A percentile compares a stretch with the other conserved stretches of the same genome.
Conservation (phyloP, 2,113 vertebrate genomes). For the Lophotis ruficrista region DNA sequence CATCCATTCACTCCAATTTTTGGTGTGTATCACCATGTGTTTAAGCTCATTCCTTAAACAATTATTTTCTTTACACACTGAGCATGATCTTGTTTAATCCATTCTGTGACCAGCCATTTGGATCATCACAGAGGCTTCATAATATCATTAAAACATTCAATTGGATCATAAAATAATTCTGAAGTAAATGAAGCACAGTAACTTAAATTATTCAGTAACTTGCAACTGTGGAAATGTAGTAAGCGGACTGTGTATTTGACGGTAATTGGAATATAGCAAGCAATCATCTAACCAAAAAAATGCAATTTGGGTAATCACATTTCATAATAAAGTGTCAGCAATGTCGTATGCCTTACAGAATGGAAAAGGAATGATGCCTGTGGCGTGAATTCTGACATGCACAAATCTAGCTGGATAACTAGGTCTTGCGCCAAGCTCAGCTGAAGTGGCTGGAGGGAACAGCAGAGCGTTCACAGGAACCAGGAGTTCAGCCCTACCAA, state of each 20-base stretch:
- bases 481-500: background rate
- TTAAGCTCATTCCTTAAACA: background rate
- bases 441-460: background rate
- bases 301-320: background rate
- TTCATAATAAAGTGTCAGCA: background rate
- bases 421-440: background rate
- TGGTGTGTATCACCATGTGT: background rate
- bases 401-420: background rate
- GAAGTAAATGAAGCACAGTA: slow-evolving; percentile 59
- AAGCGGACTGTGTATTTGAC: background rate
- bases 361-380: background rate
- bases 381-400: background rate
- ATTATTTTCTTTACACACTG: slow-evolving; percentile 32
- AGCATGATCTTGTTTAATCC: slow-evolving; percentile 9
- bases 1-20: background rate
- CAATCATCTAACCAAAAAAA: slow-evolving; percentile 6
- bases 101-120: slow-evolving; percentile 12
- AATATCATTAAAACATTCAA: slow-evolving; percentile 60
- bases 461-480: background rate
- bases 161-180: slow-evolving; percentile 66
- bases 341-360: background rate
- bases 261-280: slow-evolving; percentile 45
- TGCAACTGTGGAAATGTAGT: slow-evolving; percentile 18
- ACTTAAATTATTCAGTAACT: slow-evolving; percentile 59
- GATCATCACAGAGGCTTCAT: slow-evolving; percentile 43